Conservation (phyloP, 2,113 vertebrate genomes). For the Microcebus murinus region DNA sequence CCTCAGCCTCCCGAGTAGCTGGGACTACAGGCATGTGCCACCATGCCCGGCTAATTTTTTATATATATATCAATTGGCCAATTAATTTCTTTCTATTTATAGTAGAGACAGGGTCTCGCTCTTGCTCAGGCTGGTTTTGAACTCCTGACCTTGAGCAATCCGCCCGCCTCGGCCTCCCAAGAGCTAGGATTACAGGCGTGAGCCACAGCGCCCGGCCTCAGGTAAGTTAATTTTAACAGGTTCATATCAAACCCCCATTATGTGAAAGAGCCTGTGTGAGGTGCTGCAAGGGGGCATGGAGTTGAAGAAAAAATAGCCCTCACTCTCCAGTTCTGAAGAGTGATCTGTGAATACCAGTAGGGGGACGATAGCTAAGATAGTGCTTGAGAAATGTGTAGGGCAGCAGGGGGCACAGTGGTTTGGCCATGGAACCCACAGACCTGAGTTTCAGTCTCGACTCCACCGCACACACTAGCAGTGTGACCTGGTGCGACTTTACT, state of each 20-base stretch:
- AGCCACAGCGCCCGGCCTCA: too few species aligned
- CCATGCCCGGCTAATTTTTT: too few species aligned
- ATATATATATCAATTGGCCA: too few species aligned
- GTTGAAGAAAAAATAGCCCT: not conserved
- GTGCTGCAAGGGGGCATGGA: not conserved
- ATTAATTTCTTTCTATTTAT: too few species aligned
- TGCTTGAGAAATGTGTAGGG: not conserved
- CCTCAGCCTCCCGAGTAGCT: too few species aligned
- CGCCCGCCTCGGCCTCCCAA: too few species aligned
- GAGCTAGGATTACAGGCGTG: too few species aligned
- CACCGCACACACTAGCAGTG: not conserved
- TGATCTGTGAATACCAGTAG: not conserved
- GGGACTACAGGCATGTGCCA: too few species aligned
- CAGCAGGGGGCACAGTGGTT: not conserved
- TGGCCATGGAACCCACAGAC: not conserved
- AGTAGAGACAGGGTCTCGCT: too few species aligned
- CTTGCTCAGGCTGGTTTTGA: too few species aligned
- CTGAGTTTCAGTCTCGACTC: not conserved
- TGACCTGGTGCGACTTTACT: not conserved
- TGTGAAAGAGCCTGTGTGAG: not conserved
- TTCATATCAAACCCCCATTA: too few species aligned
- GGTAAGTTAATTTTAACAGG: not conserved
- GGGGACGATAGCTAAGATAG: not conserved
- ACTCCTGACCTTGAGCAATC: too few species aligned
- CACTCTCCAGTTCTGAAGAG: not conserved